These are phyloP conservation scores for Rousettus leschenaultii DNA, from an alignment of 2,113 vertebrate species.

Conservation along the genomic window DNA sequence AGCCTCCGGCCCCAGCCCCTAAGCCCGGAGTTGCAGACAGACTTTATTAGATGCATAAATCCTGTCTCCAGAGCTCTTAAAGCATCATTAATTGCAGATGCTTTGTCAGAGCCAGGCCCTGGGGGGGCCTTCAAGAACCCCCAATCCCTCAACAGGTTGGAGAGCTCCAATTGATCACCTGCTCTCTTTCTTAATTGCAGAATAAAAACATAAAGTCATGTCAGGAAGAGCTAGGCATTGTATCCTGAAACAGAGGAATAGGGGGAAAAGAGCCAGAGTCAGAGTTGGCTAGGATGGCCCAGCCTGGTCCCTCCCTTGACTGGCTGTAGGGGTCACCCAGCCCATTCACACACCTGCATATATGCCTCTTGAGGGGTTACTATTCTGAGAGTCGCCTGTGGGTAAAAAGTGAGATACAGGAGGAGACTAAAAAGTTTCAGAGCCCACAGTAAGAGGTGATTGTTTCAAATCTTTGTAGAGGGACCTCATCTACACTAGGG, in stretches of 20 bases:
- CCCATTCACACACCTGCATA: not conserved
- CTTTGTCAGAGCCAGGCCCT: slow-evolving; percentile 66
- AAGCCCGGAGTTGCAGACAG: slow-evolving; percentile 62
- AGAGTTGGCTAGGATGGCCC: not conserved
- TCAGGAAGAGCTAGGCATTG: not conserved
- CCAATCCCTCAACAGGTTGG: slow-evolving; percentile 65
- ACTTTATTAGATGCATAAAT: slow-evolving; percentile 77
- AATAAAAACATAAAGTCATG: not conserved
- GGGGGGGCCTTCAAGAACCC: slow-evolving; percentile 53
- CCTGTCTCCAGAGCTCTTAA: slow-evolving; percentile 64
- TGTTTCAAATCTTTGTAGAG: not conserved
- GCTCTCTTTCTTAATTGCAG: not conserved
- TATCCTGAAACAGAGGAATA: not conserved
- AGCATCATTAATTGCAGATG: slow-evolving; percentile 63
- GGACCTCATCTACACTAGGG: not conserved
- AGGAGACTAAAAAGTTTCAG: not conserved
- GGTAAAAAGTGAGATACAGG: not conserved
- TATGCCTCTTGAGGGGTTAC: not conserved
- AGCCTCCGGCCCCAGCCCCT: slow-evolving; percentile 40
- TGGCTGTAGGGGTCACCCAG: not conserved
- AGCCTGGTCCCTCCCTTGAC: not conserved
- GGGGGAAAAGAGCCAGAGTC: not conserved
- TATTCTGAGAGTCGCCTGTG: not conserved
- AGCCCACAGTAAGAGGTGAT: not conserved
- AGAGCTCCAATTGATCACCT: slow-evolving; percentile 25